Percentiles rank a stretch among this genome's conserved stretches.
These are phyloP conservation scores for Verasper variegatus DNA, from an alignment of 2,113 vertebrate species.

Conservation along the genomic window DNA sequence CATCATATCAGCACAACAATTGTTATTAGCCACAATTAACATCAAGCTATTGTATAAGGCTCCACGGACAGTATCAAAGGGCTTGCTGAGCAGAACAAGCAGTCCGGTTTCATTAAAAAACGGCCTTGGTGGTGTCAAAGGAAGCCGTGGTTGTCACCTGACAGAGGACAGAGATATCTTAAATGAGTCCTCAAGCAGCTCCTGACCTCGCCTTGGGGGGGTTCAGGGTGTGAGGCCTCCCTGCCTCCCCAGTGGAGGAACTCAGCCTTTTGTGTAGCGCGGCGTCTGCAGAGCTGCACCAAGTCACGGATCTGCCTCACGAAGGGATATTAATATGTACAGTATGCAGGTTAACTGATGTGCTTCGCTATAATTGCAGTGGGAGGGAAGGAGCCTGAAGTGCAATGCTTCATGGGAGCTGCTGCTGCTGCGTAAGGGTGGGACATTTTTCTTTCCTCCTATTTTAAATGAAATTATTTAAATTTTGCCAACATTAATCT, in stretches of 20 bases:
- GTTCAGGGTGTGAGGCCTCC: constrained; percentile 33
- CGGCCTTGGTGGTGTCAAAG: constrained; percentile 29
- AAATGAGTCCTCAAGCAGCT: constrained; percentile 24
- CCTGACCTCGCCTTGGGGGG: not conserved
- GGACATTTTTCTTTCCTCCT: constrained; percentile 2
- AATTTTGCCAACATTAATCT: constrained; percentile 40
- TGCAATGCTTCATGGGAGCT: constrained; percentile 56
- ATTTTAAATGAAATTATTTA: constrained; percentile 25
- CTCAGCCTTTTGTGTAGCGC: constrained; percentile 4
- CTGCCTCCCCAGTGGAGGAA: constrained; percentile 21
- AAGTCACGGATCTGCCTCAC: constrained; percentile 47
- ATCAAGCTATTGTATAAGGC: constrained; percentile 64
- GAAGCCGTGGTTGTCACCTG: constrained; percentile 52
- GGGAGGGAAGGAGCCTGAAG: constrained; percentile 55
- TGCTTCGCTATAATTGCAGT: constrained; percentile 66
- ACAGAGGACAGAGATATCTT: constrained; percentile 32
- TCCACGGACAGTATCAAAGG: constrained; percentile 57
- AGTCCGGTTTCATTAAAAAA: constrained; percentile 62
- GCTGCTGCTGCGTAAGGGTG: constrained; percentile 10
- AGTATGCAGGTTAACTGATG: constrained; percentile 71
- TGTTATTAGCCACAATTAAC: constrained; percentile 76
- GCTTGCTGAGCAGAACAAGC: constrained; percentile 40
- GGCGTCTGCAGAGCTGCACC: constrained; percentile 38
- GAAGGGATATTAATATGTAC: constrained; percentile 75
- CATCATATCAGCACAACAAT: not conserved